Evolutionary conservation across 2,797 vertebrate species (phyloP).

Genomic region (Crax fasciolata): DNA sequence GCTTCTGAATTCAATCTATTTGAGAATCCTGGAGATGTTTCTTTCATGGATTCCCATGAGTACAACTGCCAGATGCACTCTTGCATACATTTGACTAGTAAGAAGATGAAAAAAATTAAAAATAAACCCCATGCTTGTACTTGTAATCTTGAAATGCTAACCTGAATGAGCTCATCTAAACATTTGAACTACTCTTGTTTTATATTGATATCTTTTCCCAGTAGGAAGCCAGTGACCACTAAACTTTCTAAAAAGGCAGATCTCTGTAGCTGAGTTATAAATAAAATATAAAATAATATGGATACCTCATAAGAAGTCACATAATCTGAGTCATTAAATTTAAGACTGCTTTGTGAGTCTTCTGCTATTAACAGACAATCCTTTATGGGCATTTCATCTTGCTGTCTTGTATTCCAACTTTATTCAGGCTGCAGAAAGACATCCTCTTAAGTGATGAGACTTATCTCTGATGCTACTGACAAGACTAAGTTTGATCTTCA

Average conservation of each 20-base stretch:
- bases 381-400: neutral
- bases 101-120: neutral
- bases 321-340: neutral
- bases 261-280: neutral
- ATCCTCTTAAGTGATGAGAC: neutral
- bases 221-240: neutral
- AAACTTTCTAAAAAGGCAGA: neutral
- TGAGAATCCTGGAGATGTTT: constrained; percentile 30
- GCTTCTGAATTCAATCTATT: constrained; percentile 49
- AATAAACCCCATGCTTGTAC: rapidly evolving
- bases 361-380: neutral
- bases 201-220: neutral
- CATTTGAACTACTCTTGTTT: neutral
- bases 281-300: neutral
- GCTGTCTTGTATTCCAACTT: neutral
- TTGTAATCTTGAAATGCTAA: constrained; percentile 1
- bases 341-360: neutral
- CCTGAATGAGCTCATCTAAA: neutral
- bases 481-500: neutral
- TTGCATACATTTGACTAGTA: constrained; percentile 50
- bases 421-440: neutral
- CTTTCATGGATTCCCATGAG: neutral
- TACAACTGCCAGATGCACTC: constrained; percentile 39
- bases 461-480: neutral
- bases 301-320: neutral